Conservation (phyloP, 2,888 invertebrate genomes). For the Hirtodrosophila trivittata region DNA sequence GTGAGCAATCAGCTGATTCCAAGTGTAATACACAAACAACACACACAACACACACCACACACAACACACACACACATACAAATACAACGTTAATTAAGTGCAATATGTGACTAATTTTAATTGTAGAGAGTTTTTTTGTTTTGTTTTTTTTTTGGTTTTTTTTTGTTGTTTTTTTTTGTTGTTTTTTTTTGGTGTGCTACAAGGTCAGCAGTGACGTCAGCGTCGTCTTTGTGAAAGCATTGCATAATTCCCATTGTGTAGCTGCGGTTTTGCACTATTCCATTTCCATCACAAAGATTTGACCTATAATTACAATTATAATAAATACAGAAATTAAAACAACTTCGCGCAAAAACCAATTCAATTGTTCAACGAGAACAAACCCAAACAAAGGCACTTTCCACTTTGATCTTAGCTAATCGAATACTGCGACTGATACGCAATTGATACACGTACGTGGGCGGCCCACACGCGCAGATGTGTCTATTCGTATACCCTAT, state of each 20-base stretch:
- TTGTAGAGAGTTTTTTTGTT: background rate
- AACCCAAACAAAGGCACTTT: constrained; percentile 21
- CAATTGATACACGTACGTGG: constrained; percentile 37
- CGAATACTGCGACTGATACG: constrained; percentile 43
- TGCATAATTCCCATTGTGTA: constrained; percentile 59
- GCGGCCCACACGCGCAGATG: constrained; percentile 10
- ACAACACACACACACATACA: background rate
- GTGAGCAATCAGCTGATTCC: constrained; percentile 1
- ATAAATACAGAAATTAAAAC: background rate
- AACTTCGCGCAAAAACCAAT: constrained; percentile 14
- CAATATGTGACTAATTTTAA: constrained; percentile 14
- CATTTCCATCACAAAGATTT: constrained; percentile 9
- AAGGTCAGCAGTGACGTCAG: constrained; percentile 70
- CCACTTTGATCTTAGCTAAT: constrained; percentile 67
- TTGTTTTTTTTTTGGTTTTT: background rate
- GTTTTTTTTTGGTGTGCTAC: constrained; percentile 40
- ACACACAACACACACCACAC: too few relatives aligned
- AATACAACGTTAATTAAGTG: constrained; percentile 14
- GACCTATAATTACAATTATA: constrained; percentile 11
- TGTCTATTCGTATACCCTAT: constrained; percentile 3
- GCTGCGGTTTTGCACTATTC: constrained; percentile 11
- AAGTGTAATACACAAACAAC: background rate
- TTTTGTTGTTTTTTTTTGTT: background rate
- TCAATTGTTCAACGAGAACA: too few relatives aligned
- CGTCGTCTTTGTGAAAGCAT: constrained; percentile 40